Conservation (phyloP, 2,113 vertebrate genomes). For the Neotoma lepida region DNA sequence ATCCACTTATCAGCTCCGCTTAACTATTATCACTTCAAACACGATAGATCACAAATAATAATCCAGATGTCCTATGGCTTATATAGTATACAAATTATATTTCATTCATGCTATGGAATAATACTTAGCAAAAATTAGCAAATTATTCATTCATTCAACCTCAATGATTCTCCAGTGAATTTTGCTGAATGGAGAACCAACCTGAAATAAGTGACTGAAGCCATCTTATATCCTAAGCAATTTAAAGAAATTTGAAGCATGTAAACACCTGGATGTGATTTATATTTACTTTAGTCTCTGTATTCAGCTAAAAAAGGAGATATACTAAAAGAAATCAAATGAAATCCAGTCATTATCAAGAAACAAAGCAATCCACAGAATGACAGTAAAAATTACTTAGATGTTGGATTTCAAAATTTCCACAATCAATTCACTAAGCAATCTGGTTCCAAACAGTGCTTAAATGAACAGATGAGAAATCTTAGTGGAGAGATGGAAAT, state of each 20-base stretch:
- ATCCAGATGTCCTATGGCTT: background rate
- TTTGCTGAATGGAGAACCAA: background rate
- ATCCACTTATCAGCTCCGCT: background rate
- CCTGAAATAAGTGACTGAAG: background rate
- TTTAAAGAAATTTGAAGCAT: background rate
- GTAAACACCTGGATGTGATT: background rate
- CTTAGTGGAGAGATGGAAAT: background rate
- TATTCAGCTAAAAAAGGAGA: background rate
- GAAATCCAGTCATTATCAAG: slow-evolving; percentile 22
- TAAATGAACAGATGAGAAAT: background rate
- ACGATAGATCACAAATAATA: background rate
- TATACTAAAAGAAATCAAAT: background rate
- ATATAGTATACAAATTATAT: background rate
- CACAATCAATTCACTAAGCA: background rate
- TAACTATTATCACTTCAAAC: background rate
- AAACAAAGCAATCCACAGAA: background rate
- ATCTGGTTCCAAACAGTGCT: background rate
- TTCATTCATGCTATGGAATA: background rate
- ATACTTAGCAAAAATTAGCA: background rate
- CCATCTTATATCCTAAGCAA: background rate
- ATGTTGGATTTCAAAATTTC: background rate
- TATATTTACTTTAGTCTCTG: background rate
- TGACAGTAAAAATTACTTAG: background rate
- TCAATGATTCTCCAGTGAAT: background rate
- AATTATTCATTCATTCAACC: background rate